Conservation (phyloP, 2,113 vertebrate species). For the Oncorhynchus keta region DNA sequence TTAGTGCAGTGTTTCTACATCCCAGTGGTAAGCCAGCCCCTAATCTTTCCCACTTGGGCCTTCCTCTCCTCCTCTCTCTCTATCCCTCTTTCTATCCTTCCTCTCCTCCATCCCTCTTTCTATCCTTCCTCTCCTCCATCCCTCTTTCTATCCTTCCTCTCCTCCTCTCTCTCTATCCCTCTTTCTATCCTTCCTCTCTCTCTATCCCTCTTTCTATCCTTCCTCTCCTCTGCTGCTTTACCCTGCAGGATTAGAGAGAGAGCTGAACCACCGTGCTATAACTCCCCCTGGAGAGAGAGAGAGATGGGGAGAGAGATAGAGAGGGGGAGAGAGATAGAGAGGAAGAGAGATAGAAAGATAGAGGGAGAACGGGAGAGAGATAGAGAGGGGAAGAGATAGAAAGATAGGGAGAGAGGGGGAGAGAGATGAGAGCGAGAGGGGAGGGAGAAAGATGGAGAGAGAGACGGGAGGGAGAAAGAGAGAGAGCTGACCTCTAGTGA, state of each 20-base stretch:
- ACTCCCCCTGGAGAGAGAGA: background rate
- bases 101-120: no score
- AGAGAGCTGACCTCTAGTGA: slow-evolving; percentile 42
- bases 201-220: no score
- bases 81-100: no score
- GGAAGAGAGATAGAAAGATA: background rate
- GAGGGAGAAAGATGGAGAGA: no score
- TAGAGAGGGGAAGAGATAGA: no score
- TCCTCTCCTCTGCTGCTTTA: slow-evolving; percentile 22
- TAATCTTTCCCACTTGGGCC: slow-evolving; percentile 35
- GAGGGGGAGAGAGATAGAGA: background rate
- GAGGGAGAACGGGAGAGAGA: background rate
- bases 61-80: background rate
- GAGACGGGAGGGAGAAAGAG: background rate
- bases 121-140: background rate
- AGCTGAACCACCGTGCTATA: slow-evolving; percentile 13
- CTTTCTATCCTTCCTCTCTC: no score
- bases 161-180: no score
- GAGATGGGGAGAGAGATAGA: background rate
- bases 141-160: background rate
- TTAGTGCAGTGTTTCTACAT: slow-evolving; percentile 7
- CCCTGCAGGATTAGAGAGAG: slow-evolving; percentile 43
- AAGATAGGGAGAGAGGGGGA: no score
- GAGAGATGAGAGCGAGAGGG: no score
- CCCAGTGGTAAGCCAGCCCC: slow-evolving; percentile 23